phyloP scores from a whole-genome alignment of 1,140 invertebrate genomes.

The Nephila pilipes region DNA sequence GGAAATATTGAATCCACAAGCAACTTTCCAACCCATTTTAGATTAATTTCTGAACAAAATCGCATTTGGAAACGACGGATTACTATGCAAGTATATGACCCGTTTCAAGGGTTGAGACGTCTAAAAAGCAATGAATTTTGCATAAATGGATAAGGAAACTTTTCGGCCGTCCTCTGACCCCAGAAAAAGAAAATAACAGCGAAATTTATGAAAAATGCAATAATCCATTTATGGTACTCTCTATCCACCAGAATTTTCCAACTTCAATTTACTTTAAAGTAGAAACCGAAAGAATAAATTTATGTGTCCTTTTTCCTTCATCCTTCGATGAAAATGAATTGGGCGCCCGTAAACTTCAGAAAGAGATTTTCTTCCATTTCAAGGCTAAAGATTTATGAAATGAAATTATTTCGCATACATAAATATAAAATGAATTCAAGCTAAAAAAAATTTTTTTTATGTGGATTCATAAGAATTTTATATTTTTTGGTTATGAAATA shows the following conservation, averaged over 20 bases:
- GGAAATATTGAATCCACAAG: no score
- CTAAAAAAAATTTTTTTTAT: neutral
- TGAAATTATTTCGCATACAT: neutral
- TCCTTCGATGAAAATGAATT: neutral
- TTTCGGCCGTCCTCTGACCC: neutral
- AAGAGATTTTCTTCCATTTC: neutral
- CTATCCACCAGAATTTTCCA: neutral
- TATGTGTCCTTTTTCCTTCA: neutral
- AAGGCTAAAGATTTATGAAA: neutral
- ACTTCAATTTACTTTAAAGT: neutral
- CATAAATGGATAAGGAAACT: neutral
- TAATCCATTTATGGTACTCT: neutral
- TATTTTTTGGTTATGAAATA: no score
- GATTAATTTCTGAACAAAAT: neutral
- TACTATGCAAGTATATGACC: neutral
- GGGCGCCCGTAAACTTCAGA: neutral
- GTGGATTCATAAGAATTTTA: no score
- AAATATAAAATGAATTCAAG: neutral
- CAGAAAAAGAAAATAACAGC: neutral
- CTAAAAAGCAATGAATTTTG: neutral
- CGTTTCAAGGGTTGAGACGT: neutral
- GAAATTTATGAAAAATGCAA: neutral
- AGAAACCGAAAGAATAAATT: neutral
- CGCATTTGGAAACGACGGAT: neutral
- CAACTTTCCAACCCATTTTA: neutral